Percentiles rank a stretch among this genome's conserved stretches.
phyloP scores from a whole-genome alignment of 1,140 invertebrate species.

The Bombus haemorrhoidalis region DNA sequence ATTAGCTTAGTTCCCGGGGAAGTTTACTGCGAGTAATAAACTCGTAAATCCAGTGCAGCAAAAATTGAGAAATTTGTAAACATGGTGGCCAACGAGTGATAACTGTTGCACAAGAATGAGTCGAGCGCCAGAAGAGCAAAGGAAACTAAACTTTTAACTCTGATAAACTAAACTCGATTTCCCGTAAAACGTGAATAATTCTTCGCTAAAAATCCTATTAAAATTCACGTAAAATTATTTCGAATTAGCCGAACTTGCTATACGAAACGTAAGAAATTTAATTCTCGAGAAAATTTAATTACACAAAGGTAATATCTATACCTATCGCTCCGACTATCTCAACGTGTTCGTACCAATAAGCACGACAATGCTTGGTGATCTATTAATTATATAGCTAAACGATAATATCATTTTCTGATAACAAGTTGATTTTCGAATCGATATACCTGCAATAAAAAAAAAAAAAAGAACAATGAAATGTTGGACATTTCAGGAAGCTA shows the following conservation, averaged over 20 bases:
- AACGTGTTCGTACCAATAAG: neutral
- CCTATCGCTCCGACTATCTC: neutral
- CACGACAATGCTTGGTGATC: too few species aligned
- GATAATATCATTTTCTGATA: too few species aligned
- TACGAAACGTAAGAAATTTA: neutral
- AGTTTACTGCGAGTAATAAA: constrained; percentile 31
- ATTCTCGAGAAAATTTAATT: neutral
- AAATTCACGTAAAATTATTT: neutral
- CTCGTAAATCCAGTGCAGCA: constrained; percentile 28
- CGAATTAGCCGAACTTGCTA: neutral
- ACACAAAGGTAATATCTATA: neutral
- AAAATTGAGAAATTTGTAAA: constrained; percentile 50
- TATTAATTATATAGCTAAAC: too few species aligned
- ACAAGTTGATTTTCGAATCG: too few species aligned
- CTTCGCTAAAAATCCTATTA: neutral
- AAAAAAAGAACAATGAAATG: neutral
- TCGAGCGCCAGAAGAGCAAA: too few species aligned
- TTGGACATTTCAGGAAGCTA: neutral
- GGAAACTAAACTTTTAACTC: neutral
- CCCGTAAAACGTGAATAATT: neutral
- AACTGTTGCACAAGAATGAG: constrained; percentile 7
- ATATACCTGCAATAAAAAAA: too few species aligned
- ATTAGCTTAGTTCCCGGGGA: constrained; percentile 13
- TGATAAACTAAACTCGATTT: neutral
- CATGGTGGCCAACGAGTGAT: constrained; percentile 29